Conservation (phyloP, 2,888 invertebrate genomes). For the Crocallis elinguaria region DNA sequence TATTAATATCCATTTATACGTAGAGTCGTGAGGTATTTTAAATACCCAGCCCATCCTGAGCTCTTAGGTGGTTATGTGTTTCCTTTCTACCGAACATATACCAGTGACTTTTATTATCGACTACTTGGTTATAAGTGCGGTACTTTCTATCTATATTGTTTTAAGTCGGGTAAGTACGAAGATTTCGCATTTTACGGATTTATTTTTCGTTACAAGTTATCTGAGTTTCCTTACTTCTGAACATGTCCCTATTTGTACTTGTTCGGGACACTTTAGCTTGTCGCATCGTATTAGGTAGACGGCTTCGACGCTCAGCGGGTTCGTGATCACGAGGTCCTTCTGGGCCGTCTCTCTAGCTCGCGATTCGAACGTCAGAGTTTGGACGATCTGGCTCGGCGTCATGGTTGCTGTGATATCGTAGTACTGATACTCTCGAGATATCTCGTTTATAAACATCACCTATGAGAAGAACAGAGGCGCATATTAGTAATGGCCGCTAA, state of each 20-base stretch:
- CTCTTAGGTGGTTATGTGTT: too few relatives aligned
- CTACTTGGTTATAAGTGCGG: too few relatives aligned
- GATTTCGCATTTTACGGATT: too few relatives aligned
- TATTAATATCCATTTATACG: too few relatives aligned
- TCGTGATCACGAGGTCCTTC: slow-evolving; percentile 60
- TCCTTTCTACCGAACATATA: too few relatives aligned
- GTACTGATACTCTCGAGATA: slow-evolving; percentile 69
- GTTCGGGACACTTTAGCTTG: slow-evolving; percentile 55
- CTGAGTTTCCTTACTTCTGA: slow-evolving; percentile 60
- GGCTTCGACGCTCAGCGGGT: slow-evolving; percentile 60
- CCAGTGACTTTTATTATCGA: too few relatives aligned
- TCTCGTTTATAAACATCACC: slow-evolving; percentile 71
- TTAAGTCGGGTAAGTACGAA: too few relatives aligned
- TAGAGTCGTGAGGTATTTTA: too few relatives aligned
- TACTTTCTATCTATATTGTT: too few relatives aligned
- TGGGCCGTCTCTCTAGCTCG: slow-evolving; percentile 68
- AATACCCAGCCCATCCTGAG: too few relatives aligned
- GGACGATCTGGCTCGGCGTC: slow-evolving; percentile 62
- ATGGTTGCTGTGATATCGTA: slow-evolving; percentile 63
- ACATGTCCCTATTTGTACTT: slow-evolving; percentile 56
- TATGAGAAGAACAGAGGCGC: slow-evolving; percentile 39
- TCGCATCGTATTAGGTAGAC: slow-evolving; percentile 56
- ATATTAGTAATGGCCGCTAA: too few relatives aligned
- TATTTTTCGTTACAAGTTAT: too few relatives aligned
- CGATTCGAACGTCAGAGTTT: slow-evolving; percentile 60